A percentile compares a stretch with the other conserved stretches of the same genome.
Conservation (phyloP, 2,113 vertebrate species). For the Tricholaema leucomelas region DNA sequence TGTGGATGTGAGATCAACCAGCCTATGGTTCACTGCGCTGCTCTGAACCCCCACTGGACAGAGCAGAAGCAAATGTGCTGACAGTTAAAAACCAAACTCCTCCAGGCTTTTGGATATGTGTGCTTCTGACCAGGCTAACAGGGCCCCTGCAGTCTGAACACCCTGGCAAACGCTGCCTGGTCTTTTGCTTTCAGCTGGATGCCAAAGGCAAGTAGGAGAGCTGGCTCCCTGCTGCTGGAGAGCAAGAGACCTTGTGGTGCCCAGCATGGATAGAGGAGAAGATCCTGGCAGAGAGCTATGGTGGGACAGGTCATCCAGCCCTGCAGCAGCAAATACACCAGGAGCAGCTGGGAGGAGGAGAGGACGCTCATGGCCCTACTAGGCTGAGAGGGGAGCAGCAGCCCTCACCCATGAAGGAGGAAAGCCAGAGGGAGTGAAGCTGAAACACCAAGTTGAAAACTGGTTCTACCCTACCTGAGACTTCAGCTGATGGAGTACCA, state of each 20-base stretch:
- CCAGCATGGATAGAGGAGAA: neutral
- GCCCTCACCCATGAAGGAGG: neutral
- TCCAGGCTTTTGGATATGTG: neutral
- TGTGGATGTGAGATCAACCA: accelerated
- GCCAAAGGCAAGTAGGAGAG: slow-evolving; percentile 4
- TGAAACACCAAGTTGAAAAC: neutral
- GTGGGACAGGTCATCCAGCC: neutral
- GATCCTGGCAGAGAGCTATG: neutral
- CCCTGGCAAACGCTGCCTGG: neutral
- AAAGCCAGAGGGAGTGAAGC: neutral
- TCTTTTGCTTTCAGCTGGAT: slow-evolving; percentile 58
- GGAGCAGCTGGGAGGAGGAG: neutral
- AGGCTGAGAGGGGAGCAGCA: neutral
- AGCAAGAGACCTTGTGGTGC: neutral
- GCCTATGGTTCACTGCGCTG: neutral
- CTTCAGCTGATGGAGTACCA: neutral
- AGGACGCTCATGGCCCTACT: neutral
- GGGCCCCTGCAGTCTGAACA: neutral
- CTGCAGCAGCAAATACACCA: neutral
- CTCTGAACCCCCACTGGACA: neutral
- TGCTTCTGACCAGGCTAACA: neutral
- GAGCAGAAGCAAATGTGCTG: neutral
- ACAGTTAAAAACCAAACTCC: neutral
- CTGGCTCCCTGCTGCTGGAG: neutral
- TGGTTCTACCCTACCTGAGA: neutral